Base-by-base conservation (phyloP, 1,140 invertebrate species). In the Zeugodacus cucurbitae region DNA sequence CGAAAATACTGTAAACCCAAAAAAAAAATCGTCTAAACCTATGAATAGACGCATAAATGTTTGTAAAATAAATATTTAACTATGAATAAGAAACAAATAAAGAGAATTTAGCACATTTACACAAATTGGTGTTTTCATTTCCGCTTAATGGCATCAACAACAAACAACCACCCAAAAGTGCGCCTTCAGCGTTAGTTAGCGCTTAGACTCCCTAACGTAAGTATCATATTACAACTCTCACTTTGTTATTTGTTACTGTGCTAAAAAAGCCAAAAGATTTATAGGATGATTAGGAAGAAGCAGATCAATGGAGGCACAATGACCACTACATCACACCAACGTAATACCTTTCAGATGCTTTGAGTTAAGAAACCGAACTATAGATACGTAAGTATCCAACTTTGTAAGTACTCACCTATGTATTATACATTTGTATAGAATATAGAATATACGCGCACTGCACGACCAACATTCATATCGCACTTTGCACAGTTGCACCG, bases 101-200 rank as follows among this genome's bases (percentile, higher is more conserved):
- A 82, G 41, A 54, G 74, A 82, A 82, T 82, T 82, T 82, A 82
- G 74, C 74, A 82, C 74, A 82, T 82, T 82, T 82, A 82, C 74
- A 44, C 41, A 82, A 44, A 48, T 41, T 82, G 74, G 44, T n/a
- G 74, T 82, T 82, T 82, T 82, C 41, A 82, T 82, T 82, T 82
- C 22, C n/a, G 26, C 41, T 48, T 82, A 29, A 48, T 82, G 41
- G 41, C 32, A 78, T 7, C 41, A 48, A 26, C 37, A 78, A 78
- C 6, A 29, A 78, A 7, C 74, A 78, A 78, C 74, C 41, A 78
- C 74, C n/a, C 74, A 26, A 78, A 59, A 78, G n/a, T 7, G 22
- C 37, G 41, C 74, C 74, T 48, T 37, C n/a, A 11, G 74, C 22
- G 22, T 82, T 22, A n/a, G n/a, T 82, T 1, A 48, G 74, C 74